Evolutionary conservation across 2,113 vertebrate species (phyloP).

Genomic region (Oryzias woworae): DNA sequence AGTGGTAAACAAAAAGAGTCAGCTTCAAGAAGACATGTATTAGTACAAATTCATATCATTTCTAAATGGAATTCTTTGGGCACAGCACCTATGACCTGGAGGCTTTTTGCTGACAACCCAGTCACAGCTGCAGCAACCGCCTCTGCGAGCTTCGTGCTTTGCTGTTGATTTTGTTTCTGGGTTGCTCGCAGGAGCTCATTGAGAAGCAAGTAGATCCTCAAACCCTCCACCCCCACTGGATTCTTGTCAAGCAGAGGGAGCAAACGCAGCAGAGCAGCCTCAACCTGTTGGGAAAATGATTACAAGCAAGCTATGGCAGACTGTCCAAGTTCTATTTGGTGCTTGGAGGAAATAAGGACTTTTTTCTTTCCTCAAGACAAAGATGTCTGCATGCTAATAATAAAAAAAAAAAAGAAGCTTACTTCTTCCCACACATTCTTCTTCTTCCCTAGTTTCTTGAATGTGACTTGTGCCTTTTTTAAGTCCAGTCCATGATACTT

Average conservation of each 20-base stretch:
- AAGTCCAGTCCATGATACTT: constrained; percentile 58
- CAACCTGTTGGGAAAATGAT: constrained; percentile 28
- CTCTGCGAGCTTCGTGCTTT: constrained; percentile 17
- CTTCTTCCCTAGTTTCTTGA: constrained; percentile 56
- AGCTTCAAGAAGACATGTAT: neutral
- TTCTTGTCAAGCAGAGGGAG: constrained; percentile 25
- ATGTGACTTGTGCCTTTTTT: constrained; percentile 34
- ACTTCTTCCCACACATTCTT: constrained; percentile 47
- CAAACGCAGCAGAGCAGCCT: constrained; percentile 17
- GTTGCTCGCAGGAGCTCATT: constrained; percentile 47
- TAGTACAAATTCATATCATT: too few relatives aligned
- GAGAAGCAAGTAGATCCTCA: constrained; percentile 64
- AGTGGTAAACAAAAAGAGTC: neutral
- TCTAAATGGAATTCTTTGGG: too few relatives aligned
- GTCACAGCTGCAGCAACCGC: constrained; percentile 35
- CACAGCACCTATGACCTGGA: constrained; percentile 57
- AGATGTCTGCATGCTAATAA: neutral
- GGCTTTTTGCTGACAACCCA: constrained; percentile 33
- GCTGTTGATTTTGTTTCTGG: constrained; percentile 1
- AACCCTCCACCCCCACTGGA: constrained; percentile 43
- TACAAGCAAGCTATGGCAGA: neutral
- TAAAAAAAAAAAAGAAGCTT: neutral
- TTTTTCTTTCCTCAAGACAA: neutral
- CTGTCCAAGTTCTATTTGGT: too few relatives aligned
- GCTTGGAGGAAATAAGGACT: neutral